These are phyloP conservation scores for Phrynocephalus forsythii DNA, from an alignment of 2,797 vertebrate species.

Conservation along the genomic window DNA sequence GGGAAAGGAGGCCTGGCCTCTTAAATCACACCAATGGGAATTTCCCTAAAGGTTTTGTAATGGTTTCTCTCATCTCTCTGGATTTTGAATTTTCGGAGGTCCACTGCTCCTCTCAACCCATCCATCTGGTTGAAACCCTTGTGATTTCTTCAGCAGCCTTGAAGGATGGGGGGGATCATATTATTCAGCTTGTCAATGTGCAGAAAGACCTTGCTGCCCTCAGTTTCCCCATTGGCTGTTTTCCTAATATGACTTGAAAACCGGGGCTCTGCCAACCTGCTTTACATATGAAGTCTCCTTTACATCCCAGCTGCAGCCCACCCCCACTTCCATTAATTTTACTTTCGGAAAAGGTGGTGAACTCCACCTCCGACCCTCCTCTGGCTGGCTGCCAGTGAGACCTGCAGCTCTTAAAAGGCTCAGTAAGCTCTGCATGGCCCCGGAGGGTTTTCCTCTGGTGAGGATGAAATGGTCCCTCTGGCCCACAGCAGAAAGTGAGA, in stretches of 20 bases:
- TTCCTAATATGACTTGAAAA: constrained; percentile 27
- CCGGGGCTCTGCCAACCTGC: constrained; percentile 22
- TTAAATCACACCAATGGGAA: neutral
- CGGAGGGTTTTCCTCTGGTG: constrained; percentile 23
- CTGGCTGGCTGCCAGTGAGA: constrained; percentile 30
- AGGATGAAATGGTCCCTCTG: constrained; percentile 41
- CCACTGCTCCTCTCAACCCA: neutral
- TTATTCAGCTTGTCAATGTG: neutral
- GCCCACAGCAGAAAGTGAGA: constrained; percentile 42
- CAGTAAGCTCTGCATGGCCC: constrained; percentile 40
- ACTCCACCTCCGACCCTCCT: constrained; percentile 59
- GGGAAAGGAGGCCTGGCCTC: neutral
- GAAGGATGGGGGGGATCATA: neutral
- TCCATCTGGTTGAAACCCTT: neutral
- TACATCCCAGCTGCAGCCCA: constrained; percentile 42
- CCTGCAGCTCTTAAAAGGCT: constrained; percentile 53
- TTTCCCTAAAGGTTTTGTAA: neutral
- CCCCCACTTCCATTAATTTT: constrained; percentile 53
- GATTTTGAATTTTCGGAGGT: neutral
- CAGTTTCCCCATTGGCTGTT: neutral
- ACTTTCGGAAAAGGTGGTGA: constrained; percentile 54
- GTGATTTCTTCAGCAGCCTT: neutral
- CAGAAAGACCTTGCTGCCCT: neutral
- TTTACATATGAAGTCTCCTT: constrained; percentile 22
- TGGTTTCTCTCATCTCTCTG: fast-evolving